Base-by-base conservation (phyloP, 2,113 vertebrate species). In the Piprites chloris region DNA sequence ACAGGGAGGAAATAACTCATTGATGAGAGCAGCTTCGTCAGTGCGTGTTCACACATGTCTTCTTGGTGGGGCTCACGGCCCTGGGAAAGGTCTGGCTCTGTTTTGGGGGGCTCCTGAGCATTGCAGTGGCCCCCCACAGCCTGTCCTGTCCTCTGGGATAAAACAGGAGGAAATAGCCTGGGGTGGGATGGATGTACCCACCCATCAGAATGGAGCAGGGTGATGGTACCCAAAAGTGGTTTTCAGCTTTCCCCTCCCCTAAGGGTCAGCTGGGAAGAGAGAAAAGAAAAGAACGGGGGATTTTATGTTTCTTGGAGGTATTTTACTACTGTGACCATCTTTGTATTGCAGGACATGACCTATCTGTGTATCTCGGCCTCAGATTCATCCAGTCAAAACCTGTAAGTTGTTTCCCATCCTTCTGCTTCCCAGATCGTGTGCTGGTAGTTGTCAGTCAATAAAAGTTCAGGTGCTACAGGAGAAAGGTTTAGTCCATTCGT, bases 301-400 rank as follows among this genome's bases (percentile, higher is more conserved):
- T 53, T 59, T 33, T 24, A 32, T 52, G 59, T n/a, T 75, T 81
- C 9, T 75, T 1, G 8, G 41, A n/a, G 75, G 41, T 35, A 8
- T 47, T 58, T 93, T 3, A 9, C 28, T n/a, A 1, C 19, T 20
- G 2, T 41, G 27, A 37, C 52, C 30, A 9, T 72, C 44, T 68
- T 27, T 89, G 49, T 89, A 0, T 96, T 96, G 28, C 98, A 99
- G 99, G 98, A 98, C 96, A 98, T 98, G 98, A 98, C 97, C 16
- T 99, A 99, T 71, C 98, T 99, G 91, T 99, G 98, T 74, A 98
- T 99, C 87, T 97, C 98, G 0, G 98, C 98, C 90, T 98, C 98
- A 4, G 99, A 99, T 95, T 98, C 98, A 8, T 98, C 98, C 61
- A 98, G 94, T 86, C 98, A 99, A 89, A 99, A 99, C 95, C 92